A percentile compares a stretch with the other conserved stretches of the same genome.
Evolutionary conservation across 2,888 invertebrate genomes (phyloP).

Genomic region (Diaperis boleti): DNA sequence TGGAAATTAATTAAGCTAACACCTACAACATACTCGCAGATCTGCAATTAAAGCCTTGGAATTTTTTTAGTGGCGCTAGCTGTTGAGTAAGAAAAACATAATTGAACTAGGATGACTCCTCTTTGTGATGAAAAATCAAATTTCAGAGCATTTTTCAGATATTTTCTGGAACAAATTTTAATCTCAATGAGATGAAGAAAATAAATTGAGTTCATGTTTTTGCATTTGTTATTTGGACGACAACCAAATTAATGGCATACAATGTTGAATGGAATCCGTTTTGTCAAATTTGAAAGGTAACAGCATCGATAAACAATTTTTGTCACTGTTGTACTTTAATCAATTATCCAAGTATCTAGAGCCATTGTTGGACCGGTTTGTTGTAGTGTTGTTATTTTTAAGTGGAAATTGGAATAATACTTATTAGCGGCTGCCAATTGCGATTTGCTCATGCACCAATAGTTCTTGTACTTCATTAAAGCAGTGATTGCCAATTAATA

Average conservation of each 20-base stretch:
- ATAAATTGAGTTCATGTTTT: neutral
- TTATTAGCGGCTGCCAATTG: no score
- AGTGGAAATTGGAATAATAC: neutral
- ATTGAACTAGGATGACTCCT: constrained; percentile 16
- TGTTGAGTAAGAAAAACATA: constrained; percentile 17
- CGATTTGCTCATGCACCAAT: neutral
- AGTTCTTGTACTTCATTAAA: neutral
- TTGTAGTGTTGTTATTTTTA: neutral
- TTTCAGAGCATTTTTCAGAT: constrained; percentile 1
- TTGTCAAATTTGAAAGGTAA: no score
- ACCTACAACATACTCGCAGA: neutral
- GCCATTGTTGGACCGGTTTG: neutral
- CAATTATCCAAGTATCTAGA: no score
- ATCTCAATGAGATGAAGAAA: neutral
- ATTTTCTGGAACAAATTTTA: constrained; percentile 18
- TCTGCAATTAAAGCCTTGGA: neutral
- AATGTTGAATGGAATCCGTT: no score
- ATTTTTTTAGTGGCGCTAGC: neutral
- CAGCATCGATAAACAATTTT: no score
- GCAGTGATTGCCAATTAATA: neutral
- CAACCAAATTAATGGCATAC: no score
- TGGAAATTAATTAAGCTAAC: neutral
- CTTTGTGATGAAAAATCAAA: constrained; percentile 15
- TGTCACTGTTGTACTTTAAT: no score
- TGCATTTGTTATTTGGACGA: neutral